Evolutionary conservation across 2,888 invertebrate species (phyloP).

Genomic region (Plebejus anna): DNA sequence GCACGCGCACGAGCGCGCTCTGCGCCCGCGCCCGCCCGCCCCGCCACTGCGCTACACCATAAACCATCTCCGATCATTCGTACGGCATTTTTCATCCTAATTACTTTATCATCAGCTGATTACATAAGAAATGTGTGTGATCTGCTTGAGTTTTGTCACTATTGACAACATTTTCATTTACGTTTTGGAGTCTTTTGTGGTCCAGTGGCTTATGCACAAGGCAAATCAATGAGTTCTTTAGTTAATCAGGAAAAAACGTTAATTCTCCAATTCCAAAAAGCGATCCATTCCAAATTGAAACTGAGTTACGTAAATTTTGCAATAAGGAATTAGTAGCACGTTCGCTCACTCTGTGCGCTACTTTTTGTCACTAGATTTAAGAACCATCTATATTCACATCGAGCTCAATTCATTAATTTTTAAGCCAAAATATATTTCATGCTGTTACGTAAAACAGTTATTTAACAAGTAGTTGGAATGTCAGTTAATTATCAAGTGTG

Average conservation of each 20-base stretch:
- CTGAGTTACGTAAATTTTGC: conserved; percentile 60
- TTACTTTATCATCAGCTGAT: conserved; percentile 70
- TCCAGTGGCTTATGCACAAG: background rate
- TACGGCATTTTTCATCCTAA: conserved; percentile 69
- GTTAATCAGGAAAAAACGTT: background rate
- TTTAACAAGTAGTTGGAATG: conserved; percentile 9
- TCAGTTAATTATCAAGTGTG: conserved; percentile 6
- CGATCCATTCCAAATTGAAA: conserved; percentile 55
- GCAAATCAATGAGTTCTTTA: background rate
- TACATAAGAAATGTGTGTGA: conserved; percentile 52
- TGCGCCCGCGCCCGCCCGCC: conserved; percentile 54
- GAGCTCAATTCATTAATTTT: conserved; percentile 15
- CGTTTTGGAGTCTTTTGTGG: background rate
- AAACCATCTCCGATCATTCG: conserved; percentile 62
- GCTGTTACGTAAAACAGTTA: conserved; percentile 16
- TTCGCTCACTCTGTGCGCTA: conserved; percentile 52
- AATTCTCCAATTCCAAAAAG: background rate
- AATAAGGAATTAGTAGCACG: conserved; percentile 68
- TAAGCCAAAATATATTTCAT: conserved; percentile 9
- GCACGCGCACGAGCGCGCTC: conserved; percentile 61
- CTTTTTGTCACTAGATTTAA: conserved; percentile 57
- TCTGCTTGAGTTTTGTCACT: background rate
- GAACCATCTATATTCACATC: conserved; percentile 60
- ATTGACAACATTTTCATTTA: background rate
- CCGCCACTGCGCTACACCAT: conserved; percentile 53